phyloP scores from a whole-genome alignment of 1,140 invertebrate species.

The Drosophila novamexicana region DNA sequence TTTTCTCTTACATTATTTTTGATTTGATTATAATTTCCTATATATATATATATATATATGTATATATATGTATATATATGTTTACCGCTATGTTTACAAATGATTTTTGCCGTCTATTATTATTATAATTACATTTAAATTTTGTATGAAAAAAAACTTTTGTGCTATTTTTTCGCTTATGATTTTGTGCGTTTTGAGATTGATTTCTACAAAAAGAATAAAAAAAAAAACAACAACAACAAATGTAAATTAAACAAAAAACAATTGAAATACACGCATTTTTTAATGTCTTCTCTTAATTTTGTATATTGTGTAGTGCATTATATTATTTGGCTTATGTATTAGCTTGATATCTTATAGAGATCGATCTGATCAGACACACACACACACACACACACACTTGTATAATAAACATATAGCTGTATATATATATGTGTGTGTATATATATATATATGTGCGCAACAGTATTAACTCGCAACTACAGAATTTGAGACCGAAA shows the following conservation, averaged over 20 bases:
- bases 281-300: slow-evolving; percentile 49
- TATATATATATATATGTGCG: neutral
- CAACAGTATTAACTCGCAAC: slow-evolving; percentile 35
- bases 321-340: neutral
- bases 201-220: slow-evolving; percentile 69
- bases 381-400: neutral
- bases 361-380: slow-evolving; percentile 23
- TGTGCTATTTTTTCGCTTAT: slow-evolving; percentile 72
- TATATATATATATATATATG: slow-evolving; percentile 15
- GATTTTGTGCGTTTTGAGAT: slow-evolving; percentile 78
- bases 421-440: neutral
- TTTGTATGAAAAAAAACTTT: slow-evolving; percentile 36
- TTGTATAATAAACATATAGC: neutral
- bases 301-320: slow-evolving; percentile 24
- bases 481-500: neutral
- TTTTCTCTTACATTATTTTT: slow-evolving; percentile 14
- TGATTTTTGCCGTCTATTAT: slow-evolving; percentile 35
- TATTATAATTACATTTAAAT: slow-evolving; percentile 41
- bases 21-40: slow-evolving; percentile 7
- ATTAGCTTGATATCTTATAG: slow-evolving; percentile 20
- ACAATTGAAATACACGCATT: slow-evolving; percentile 52
- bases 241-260: slow-evolving; percentile 67
- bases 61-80: slow-evolving; percentile 27
- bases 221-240: slow-evolving; percentile 43
- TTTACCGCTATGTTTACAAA: slow-evolving; percentile 8